Evolutionary conservation across 2,888 invertebrate genomes (phyloP).

Genomic region (Bombyx huttoni): DNA sequence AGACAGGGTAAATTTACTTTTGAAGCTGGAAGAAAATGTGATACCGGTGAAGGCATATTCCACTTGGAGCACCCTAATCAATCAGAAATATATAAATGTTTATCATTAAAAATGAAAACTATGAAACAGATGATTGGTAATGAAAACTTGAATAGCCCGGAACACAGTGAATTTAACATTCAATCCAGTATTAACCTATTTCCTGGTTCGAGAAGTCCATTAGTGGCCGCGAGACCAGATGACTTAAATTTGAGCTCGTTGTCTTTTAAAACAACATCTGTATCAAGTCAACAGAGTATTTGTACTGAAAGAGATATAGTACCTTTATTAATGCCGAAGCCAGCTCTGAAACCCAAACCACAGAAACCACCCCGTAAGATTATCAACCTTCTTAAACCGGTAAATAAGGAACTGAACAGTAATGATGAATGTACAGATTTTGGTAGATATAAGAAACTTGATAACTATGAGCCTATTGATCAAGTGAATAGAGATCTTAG

Average conservation of each 20-base stretch:
- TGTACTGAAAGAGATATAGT: constrained; percentile 50
- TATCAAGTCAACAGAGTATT: constrained; percentile 50
- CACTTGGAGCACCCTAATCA: constrained; percentile 86
- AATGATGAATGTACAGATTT: constrained; percentile 59
- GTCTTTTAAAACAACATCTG: constrained; percentile 56
- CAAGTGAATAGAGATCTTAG: constrained; percentile 61
- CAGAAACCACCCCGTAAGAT: constrained; percentile 75
- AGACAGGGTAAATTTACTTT: constrained; percentile 89
- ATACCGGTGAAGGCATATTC: constrained; percentile 88
- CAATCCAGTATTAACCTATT: constrained; percentile 84
- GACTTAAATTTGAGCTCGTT: constrained; percentile 58
- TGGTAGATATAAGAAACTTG: constrained; percentile 67
- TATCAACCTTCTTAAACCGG: constrained; percentile 51
- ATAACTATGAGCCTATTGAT: constrained; percentile 64
- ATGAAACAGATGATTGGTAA: constrained; percentile 87
- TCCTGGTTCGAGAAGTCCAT: constrained; percentile 84
- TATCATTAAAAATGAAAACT: constrained; percentile 87
- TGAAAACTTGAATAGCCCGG: constrained; percentile 75
- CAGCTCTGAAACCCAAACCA: constrained; percentile 74
- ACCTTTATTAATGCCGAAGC: constrained; percentile 65
- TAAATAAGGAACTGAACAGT: constrained; percentile 45
- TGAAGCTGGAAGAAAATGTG: constrained; percentile 89
- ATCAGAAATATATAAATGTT: constrained; percentile 85
- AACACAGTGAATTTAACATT: constrained; percentile 81
- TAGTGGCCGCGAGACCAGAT: constrained; percentile 75